These are phyloP conservation scores for Drosophila recens DNA, from an alignment of 2,888 invertebrate species.

Conservation along the genomic window DNA sequence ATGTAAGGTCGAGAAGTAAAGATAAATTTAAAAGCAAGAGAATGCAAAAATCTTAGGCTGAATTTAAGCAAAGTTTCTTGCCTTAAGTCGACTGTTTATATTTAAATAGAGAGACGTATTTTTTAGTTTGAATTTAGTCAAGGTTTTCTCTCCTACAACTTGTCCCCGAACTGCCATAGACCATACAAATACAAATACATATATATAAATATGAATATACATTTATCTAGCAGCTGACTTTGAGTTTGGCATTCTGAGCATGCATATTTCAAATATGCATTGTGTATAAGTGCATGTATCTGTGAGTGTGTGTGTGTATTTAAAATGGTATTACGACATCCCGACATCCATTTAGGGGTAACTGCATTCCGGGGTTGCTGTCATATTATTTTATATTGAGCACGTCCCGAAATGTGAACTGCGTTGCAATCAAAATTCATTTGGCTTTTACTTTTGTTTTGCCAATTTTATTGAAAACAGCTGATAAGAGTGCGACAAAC, in stretches of 20 bases:
- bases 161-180: slow-evolving; percentile 6
- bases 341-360: slow-evolving; percentile 32
- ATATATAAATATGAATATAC: not conserved
- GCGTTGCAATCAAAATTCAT: slow-evolving; percentile 22
- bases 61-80: not conserved
- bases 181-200: slow-evolving; percentile 8
- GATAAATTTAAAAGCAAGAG: not conserved
- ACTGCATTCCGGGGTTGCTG: slow-evolving; percentile 43
- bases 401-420: slow-evolving; percentile 52
- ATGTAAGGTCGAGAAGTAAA: not conserved
- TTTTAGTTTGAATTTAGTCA: not conserved
- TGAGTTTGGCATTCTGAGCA: slow-evolving; percentile 35
- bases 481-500: slow-evolving; percentile 59
- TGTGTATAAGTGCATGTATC: slow-evolving; percentile 19
- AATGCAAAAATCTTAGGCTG: not conserved
- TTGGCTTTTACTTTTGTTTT: slow-evolving; percentile 55
- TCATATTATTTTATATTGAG: slow-evolving; percentile 49
- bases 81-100: not conserved
- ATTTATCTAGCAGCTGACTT: slow-evolving; percentile 20
- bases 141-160: not conserved
- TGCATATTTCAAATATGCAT: slow-evolving; percentile 46
- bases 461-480: slow-evolving; percentile 30
- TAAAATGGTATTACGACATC: slow-evolving; percentile 33
- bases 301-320: not conserved
- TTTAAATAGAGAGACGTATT: not conserved